Evolutionary conservation across 2,113 vertebrate species (phyloP).

Genomic region (Forbesichthys agassizii): DNA sequence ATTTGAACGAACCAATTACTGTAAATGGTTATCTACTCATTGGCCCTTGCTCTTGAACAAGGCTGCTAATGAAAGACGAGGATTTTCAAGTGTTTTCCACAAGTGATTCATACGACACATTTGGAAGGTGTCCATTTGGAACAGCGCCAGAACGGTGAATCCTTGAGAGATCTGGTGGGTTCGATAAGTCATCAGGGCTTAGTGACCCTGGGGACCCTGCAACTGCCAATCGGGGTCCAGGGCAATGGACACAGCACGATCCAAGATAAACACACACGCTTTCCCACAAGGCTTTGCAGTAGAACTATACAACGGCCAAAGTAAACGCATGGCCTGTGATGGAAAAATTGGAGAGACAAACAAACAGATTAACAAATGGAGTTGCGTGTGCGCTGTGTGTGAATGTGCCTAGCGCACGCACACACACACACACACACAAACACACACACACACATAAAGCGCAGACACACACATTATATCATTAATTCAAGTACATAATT

Average conservation of each 20-base stretch:
- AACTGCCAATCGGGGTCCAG: slow-evolving; percentile 47
- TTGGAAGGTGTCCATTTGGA: no score
- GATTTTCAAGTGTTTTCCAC: no score
- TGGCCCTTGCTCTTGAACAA: no score
- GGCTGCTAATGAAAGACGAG: no score
- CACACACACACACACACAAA: slow-evolving; percentile 2
- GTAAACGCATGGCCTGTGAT: slow-evolving; percentile 68
- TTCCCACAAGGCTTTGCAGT: slow-evolving; percentile 74
- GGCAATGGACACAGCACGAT: slow-evolving; percentile 29
- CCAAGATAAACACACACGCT: slow-evolving; percentile 68
- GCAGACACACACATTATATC: slow-evolving; percentile 13
- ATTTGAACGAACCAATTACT: no score
- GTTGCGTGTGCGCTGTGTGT: neutral
- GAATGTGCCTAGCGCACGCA: neutral
- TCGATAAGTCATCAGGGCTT: neutral
- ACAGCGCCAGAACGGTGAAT: no score
- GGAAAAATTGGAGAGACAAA: slow-evolving; percentile 64
- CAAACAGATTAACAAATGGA: slow-evolving; percentile 40
- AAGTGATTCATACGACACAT: no score
- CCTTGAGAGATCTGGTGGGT: neutral
- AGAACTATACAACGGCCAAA: slow-evolving; percentile 58
- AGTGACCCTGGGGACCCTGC: slow-evolving; percentile 23
- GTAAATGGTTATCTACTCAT: no score
- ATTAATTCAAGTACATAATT: slow-evolving; percentile 2
- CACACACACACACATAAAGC: slow-evolving; percentile 16